Conservation (phyloP, 1,140 invertebrate species). For the Micrasema longulum region DNA sequence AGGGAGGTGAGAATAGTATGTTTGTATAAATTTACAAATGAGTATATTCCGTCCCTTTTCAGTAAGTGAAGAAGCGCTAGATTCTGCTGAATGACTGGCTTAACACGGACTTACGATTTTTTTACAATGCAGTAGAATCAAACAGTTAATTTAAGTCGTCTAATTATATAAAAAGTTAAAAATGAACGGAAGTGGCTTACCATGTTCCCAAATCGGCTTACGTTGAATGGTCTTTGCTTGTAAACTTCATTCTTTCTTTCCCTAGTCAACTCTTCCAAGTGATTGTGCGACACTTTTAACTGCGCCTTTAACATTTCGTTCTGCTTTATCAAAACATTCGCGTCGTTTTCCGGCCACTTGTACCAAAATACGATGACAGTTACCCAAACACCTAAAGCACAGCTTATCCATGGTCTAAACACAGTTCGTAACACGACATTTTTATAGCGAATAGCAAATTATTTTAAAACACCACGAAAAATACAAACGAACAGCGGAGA, state of each 20-base stretch:
- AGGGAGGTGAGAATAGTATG: too few species aligned
- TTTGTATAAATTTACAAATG: too few species aligned
- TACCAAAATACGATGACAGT: constrained; percentile 61
- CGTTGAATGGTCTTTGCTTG: background rate
- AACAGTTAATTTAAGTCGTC: too few species aligned
- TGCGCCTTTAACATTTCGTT: constrained; percentile 65
- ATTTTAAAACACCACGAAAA: constrained; percentile 6
- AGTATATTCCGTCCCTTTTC: too few species aligned
- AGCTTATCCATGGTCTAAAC: constrained; percentile 65
- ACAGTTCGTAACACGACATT: constrained; percentile 63
- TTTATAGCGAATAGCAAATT: constrained; percentile 56
- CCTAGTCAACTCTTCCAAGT: constrained; percentile 58
- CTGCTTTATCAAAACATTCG: constrained; percentile 59
- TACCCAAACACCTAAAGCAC: constrained; percentile 62
- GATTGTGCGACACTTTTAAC: constrained; percentile 58
- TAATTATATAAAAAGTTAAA: too few species aligned
- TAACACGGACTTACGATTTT: too few species aligned
- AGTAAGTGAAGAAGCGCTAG: too few species aligned
- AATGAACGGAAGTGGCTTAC: too few species aligned
- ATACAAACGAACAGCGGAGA: constrained; percentile 5
- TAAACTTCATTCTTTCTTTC: constrained; percentile 40
- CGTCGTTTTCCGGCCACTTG: constrained; percentile 63
- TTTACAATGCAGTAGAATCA: too few species aligned
- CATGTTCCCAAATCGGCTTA: constrained; percentile 12
- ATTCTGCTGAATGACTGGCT: too few species aligned